Evolutionary conservation across 1,140 invertebrate genomes (phyloP), one percentile per base, ranked within the genome.

Genomic region (Papilio glaucus): DNA sequence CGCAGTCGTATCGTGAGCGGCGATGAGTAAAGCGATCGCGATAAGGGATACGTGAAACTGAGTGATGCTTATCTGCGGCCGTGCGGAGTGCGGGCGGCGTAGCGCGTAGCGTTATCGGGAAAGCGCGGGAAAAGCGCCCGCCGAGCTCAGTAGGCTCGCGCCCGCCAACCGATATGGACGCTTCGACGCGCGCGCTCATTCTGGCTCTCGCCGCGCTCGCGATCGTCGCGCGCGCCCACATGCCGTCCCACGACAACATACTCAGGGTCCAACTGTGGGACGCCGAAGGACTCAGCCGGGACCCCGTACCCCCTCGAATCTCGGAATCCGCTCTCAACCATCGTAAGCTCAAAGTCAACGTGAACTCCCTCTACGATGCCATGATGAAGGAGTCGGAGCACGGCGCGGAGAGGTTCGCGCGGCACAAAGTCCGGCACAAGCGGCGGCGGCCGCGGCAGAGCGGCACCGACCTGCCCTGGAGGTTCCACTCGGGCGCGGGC

Each of bases 181-280:
- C 15, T 57, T 77, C 74, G 60, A 73, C 71, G 81, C 85, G 84
- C 75, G 81, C 82, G 82, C 71, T 91, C 72, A 75, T 62, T 71
- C 65, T 90, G 49, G 78, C 78, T 76, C 81, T 90, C 79, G 82
- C 81, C 72, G 77, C 83, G 73, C 72, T 90, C 81, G 85, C 87
- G 79, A 69, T 91, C 81, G 82, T 83, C 79, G 85, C 82, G 77
- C 80, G 84, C 80, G 88, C 88, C 76, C 88, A 91, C 77, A 77
- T 89, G 72, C 73, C 86, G 73, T 91, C 90, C 49, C 89, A 88
- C 80, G 89, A 92, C 60, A 92, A 90, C 78, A 91, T 91, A 77
- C 82, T 91, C 12, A 76, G 90, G 74, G 87, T 92, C 85, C 90
- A 92, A 68, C 80, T 92, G 26, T 91, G 89, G 89, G 90, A 92